phyloP scores from a whole-genome alignment of 2,888 invertebrate species.

The Eupithecia tripunctaria region DNA sequence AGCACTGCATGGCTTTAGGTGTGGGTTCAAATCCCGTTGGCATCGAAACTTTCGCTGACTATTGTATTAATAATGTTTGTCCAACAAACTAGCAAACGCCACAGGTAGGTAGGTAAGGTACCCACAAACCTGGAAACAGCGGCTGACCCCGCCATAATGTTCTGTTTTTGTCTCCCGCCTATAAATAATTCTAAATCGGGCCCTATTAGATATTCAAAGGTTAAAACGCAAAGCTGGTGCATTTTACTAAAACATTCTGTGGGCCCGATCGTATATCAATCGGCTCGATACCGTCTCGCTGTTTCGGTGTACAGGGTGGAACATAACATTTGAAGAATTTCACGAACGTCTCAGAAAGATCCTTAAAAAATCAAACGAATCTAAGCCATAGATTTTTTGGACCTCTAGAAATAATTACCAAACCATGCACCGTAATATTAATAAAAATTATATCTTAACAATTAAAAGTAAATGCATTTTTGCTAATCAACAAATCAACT shows the following conservation, averaged over 20 bases:
- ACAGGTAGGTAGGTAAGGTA: background rate
- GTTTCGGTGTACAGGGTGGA: slow-evolving; percentile 49
- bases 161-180: slow-evolving; percentile 78
- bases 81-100: background rate
- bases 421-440: background rate
- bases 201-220: slow-evolving; percentile 83
- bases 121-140: background rate
- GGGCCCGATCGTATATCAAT: slow-evolving; percentile 80
- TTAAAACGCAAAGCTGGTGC: slow-evolving; percentile 76
- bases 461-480: background rate
- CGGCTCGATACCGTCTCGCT: slow-evolving; percentile 74
- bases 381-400: background rate
- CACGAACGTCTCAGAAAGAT: too few relatives aligned
- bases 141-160: slow-evolving; percentile 70
- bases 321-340: background rate
- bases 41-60: background rate
- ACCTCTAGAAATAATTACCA: background rate
- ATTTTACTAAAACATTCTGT: slow-evolving; percentile 76
- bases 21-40: background rate
- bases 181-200: slow-evolving; percentile 82
- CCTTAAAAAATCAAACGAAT: background rate
- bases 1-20: background rate
- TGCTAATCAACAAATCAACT: background rate
- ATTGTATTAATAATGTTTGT: background rate
- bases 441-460: background rate